Base-by-base conservation (phyloP, 2,888 invertebrate genomes). In the Leptinotarsa juncta region DNA sequence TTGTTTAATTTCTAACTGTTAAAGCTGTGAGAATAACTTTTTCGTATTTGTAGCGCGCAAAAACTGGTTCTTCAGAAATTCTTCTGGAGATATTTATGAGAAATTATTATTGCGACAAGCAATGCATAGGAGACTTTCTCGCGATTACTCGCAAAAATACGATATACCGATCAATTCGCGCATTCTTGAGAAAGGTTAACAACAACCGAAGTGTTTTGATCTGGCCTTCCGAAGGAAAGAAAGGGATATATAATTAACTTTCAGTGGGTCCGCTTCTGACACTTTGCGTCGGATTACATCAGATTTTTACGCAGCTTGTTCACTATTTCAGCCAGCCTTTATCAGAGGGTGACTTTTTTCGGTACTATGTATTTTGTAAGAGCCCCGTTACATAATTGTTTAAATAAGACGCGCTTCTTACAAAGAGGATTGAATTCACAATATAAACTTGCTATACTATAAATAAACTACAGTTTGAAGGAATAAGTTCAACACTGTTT, bases 181-280 rank as follows among this genome's bases (percentile, higher is more conserved):
- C 23, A 57, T 57, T 57, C 23, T 32, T n/a, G 62, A 42, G 62
- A 62, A 62, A 57, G 26, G 42, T 42, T 15, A n/a, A 14, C 32
- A 14, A 32, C 62, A 57, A 57, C 57, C 15, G 14, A 60, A 60
- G 60, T 10, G 16, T 32, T 62, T n/a, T 18, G 3, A 42, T 5
- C 15, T 3, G 42, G 62, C n/a, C n/a, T 62, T 14, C 5, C 32
- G 16, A 42, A 42, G 12, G 20, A 60, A 42, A 32, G 62, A 62
- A 62, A 62, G 62, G 62, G 62, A 62, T n/a, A 62, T 5, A 62
- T 5, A 62, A 32, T 62, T 62, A 32, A 62, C 62, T 62, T 62
- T 62, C 62, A 62, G 62, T 62, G 16, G n/a, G 62, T 16, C 5
- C 26, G 32, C 62, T 62, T 32, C 62, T 62, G 62, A 62, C 62